Evolutionary conservation across 1,140 invertebrate genomes (phyloP), one percentile per base, ranked within the genome.

Genomic region (Anastrepha ludens): DNA sequence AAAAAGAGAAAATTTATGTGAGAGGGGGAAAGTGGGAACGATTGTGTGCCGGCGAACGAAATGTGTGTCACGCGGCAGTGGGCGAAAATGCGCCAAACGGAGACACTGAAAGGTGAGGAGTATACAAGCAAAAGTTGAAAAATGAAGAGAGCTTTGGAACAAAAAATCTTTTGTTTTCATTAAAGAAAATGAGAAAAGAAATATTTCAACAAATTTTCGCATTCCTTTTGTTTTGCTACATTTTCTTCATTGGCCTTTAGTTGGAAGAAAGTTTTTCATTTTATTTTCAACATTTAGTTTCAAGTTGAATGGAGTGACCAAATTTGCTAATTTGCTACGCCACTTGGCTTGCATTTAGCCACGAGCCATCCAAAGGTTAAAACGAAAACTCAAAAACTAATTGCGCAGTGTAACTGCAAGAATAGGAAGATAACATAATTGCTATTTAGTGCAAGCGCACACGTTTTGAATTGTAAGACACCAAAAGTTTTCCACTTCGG

Each of bases 11-110:
- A 29, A 29, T 29, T 29, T 86, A 59, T 70, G 47, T 41, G 86
- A 90, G 85, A 81, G 62, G 29, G 74, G 65, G 41, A 8, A 41
- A 78, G 65, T 58, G 70, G 67, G 67, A 78, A 86, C 85, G 59
- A 86, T 64, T 70, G 59, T 62, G 50, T 13, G 64, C 50, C 29
- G 55, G 85, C 29, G 87, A 91, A 88, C 65, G 88, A 88, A 85
- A 59, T 65, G 2, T n/a, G 60, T 41, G 17, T 13, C 39, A 74
- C 15, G 47, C 8, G 65, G 50, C 6, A 60, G n/a, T n/a, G 47
- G 15, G 47, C n/a, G 11, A 59, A 59, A 58, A 74, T 13, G 17
- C 55, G 55, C 50, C 9, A 55, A n/a, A 70, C 64, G 47, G 9
- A 70, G 13, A 70, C 39, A 60, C 44, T 29, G 15, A 29, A 7